Conservation (phyloP, 2,113 vertebrate species). For the Campylomormyrus tamandua region DNA sequence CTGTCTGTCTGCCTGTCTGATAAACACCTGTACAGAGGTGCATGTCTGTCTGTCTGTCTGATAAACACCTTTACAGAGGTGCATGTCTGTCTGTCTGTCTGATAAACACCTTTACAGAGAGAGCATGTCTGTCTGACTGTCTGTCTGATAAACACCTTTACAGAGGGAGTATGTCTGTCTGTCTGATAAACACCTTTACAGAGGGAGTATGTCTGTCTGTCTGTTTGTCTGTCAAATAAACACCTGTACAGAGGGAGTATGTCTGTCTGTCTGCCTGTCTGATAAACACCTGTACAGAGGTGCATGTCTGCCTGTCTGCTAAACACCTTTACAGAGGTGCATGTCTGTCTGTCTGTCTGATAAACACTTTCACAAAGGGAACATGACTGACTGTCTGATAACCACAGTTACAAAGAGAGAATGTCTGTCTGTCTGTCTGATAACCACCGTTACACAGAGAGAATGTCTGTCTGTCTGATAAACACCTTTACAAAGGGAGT, state of each 20-base stretch:
- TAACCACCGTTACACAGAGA: not conserved
- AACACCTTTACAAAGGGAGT: not conserved
- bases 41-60: not conserved
- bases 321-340: too few species aligned
- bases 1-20: not conserved
- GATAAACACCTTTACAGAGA: not conserved
- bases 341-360: too few species aligned
- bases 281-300: too few species aligned
- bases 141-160: not conserved
- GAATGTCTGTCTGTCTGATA: not conserved
- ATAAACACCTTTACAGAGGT: not conserved
- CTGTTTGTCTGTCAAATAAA: constrained; percentile 23
- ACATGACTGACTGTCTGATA: not conserved
- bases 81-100: not conserved
- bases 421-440: not conserved
- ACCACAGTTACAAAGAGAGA: not conserved
- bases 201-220: not conserved
- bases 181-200: not conserved
- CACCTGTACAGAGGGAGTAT: too few species aligned
- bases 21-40: not conserved
- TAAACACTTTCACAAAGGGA: too few species aligned
- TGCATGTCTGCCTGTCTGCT: not conserved
- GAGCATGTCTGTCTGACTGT: not conserved
- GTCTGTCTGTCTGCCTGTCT: not conserved
- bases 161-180: not conserved